Base-by-base conservation (phyloP, 2,888 invertebrate genomes). In the Hirudinaria manillensis region DNA sequence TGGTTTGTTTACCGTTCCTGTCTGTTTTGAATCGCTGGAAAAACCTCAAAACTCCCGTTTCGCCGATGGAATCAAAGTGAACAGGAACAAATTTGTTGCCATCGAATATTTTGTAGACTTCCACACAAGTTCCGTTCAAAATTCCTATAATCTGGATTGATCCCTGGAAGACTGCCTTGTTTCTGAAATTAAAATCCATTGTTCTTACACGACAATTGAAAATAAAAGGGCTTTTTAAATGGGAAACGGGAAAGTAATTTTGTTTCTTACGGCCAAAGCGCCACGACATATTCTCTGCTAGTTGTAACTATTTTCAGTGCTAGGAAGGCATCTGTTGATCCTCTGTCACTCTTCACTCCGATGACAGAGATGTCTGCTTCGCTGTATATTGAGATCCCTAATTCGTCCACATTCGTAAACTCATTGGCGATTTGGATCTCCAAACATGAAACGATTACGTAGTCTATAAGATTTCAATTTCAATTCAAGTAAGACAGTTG, bases 301-400 rank as follows among this genome's bases (percentile, higher is more conserved):
- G 29, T 65, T 24, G 61, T 45, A 29, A 68, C 70, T 27, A 70
- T 45, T n/a, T 71, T 75, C 72, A 76, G 75, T 7, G 55, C 74
- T n/a, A 75, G 55, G 67, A 68, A 76, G 19, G 68, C 76, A 45
- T 76, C 76, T 21, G 75, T 74, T 19, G 76, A 66, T 0, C 75
- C 76, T 27, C 53, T 51, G 32, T 76, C 72, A 34, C 65, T 45
- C 74, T 76, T 76, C 27, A 76, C 74, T 27, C 75, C 74, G 38
- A 65, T 21, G 24, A 71, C n/a, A 32, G 65, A 65, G 1, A 56
- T 51, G 0, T 27, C 34, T 19, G 45, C 29, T 13, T 51, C 51
- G 29, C 36, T 27, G 71, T 24, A 71, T 32, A 32, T 16, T n/a
- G 36, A 24, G 4, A 36, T 34, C 32, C 36, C 68, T 10, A 71